A percentile compares a stretch with the other conserved stretches of the same genome.
These are phyloP conservation scores for Ditula angustiorana DNA, from an alignment of 2,888 invertebrate species.

Conservation along the genomic window DNA sequence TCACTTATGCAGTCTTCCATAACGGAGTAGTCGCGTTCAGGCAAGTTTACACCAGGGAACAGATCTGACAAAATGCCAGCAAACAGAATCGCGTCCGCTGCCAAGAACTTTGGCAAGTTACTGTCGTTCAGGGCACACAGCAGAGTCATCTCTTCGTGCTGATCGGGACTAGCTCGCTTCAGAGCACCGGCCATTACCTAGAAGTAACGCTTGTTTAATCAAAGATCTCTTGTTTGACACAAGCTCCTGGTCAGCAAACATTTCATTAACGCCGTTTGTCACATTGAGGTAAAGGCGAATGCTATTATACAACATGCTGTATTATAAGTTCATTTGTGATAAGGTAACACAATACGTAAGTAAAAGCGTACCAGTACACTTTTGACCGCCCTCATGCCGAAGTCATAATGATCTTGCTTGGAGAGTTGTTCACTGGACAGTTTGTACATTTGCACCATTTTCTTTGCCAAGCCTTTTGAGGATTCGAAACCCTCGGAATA, in stretches of 20 bases:
- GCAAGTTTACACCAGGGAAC: conserved; percentile 93
- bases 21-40: conserved; percentile 91
- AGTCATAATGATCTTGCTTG: conserved; percentile 97
- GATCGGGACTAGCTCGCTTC: conserved; percentile 93
- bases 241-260: not conserved
- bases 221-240: not conserved
- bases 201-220: not conserved
- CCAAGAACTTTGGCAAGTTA: conserved; percentile 95
- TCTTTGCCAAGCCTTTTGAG: conserved; percentile 93
- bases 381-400: conserved; percentile 97
- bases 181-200: conserved; percentile 95
- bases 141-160: conserved; percentile 93
- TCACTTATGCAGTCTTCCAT: conserved; percentile 88
- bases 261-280: no score
- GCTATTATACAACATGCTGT: no score
- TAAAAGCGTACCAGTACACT: conserved; percentile 88
- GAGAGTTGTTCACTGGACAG: conserved; percentile 96
- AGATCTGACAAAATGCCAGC: conserved; percentile 95
- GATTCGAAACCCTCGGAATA: conserved; percentile 97
- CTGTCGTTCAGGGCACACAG: conserved; percentile 95
- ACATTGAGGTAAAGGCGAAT: no score
- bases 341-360: no score
- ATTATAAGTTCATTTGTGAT: no score
- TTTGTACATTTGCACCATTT: conserved; percentile 97
- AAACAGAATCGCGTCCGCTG: conserved; percentile 93